Conservation (phyloP, 2,888 invertebrate genomes). For the Apamea crenata region DNA sequence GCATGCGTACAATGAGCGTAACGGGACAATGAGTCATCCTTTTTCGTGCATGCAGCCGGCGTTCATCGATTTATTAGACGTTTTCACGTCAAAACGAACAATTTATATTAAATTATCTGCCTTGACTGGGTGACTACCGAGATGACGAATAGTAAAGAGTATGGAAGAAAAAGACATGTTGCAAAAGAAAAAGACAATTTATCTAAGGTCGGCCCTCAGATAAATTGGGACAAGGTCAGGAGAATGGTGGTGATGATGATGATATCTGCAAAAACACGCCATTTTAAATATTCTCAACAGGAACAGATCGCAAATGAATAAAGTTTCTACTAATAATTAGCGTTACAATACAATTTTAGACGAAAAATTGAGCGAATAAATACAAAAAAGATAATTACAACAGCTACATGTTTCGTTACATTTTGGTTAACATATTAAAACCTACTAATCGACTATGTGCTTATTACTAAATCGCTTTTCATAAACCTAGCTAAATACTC, state of each 20-base stretch:
- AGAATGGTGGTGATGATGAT: no score
- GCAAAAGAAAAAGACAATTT: no score
- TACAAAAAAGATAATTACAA: slow-evolving; percentile 50
- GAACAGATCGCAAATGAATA: slow-evolving; percentile 38
- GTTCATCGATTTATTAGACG: no score
- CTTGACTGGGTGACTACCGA: no score
- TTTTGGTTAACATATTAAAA: slow-evolving; percentile 66
- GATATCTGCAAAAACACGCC: background rate
- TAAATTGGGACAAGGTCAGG: no score
- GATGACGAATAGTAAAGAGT: no score
- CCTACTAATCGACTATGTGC: slow-evolving; percentile 62
- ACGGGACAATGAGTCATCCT: no score
- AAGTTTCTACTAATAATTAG: slow-evolving; percentile 22
- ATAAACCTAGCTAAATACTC: slow-evolving; percentile 62
- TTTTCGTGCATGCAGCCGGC: no score
- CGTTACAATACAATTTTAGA: slow-evolving; percentile 41
- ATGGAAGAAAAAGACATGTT: no score
- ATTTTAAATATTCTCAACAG: slow-evolving; percentile 46
- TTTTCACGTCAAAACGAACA: no score
- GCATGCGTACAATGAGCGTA: no score
- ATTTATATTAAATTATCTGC: background rate
- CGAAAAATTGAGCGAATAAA: slow-evolving; percentile 55
- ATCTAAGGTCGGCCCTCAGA: no score
- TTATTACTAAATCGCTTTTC: slow-evolving; percentile 60
- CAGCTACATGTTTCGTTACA: slow-evolving; percentile 59